Conservation (phyloP, 2,888 invertebrate genomes). For the Dasysyrphus tricinctus region DNA sequence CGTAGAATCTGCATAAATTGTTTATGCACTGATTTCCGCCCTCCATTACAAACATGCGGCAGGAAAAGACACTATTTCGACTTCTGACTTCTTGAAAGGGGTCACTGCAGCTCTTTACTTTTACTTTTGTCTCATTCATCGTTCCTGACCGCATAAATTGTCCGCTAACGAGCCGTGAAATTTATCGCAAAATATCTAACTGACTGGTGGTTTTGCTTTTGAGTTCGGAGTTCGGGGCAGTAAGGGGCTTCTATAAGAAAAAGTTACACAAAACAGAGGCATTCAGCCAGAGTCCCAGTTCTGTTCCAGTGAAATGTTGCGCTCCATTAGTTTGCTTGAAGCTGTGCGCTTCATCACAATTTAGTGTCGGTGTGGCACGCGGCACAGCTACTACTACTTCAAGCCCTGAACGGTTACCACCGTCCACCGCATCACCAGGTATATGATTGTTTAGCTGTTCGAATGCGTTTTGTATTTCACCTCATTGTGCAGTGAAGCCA, state of each 20-base stretch:
- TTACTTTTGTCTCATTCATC: slow-evolving; percentile 63
- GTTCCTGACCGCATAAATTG: slow-evolving; percentile 66
- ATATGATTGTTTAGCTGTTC: slow-evolving; percentile 65
- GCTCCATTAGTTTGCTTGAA: slow-evolving; percentile 57
- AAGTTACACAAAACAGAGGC: slow-evolving; percentile 34
- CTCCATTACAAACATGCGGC: background rate
- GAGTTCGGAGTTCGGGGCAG: background rate
- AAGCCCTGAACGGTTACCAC: background rate
- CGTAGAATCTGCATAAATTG: slow-evolving; percentile 57
- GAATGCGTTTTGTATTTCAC: slow-evolving; percentile 69
- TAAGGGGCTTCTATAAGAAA: background rate
- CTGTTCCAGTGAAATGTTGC: slow-evolving; percentile 43
- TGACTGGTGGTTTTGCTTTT: background rate
- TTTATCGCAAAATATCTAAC: slow-evolving; percentile 62
- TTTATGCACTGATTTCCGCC: slow-evolving; percentile 60
- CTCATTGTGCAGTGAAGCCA: slow-evolving; percentile 70
- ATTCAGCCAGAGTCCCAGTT: background rate
- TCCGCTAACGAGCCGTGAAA: slow-evolving; percentile 73
- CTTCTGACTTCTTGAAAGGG: slow-evolving; percentile 22
- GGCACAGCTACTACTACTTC: slow-evolving; percentile 15
- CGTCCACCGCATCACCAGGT: background rate
- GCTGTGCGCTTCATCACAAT: slow-evolving; percentile 25
- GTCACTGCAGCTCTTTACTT: slow-evolving; percentile 46
- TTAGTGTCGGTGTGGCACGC: slow-evolving; percentile 45
- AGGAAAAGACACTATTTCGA: slow-evolving; percentile 9